Base-by-base conservation (phyloP, 2,888 invertebrate species). In the Philereme transversata region DNA sequence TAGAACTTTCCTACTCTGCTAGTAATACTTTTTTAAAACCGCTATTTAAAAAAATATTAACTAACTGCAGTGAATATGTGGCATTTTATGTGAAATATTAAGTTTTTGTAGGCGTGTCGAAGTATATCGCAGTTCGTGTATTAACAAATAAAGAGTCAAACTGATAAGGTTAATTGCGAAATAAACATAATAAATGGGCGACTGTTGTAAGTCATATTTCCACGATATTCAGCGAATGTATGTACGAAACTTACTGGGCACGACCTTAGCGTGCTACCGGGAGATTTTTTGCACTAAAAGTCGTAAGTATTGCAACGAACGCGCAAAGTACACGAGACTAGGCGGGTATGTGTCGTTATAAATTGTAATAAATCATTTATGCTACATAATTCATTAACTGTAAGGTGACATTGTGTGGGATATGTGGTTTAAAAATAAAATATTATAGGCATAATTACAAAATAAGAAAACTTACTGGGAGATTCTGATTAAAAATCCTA, bases 261-360 rank as follows among this genome's bases (percentile, higher is more conserved):
- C 72, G 82, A 83, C 86, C 85, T 86, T 87, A 79, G 84, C 85
- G 83, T 86, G 86, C 64, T 69, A 58, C 60, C 65, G 71, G 66
- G 75, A 74, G 74, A 71, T 62, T 72, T 78, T 80, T 79, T 81
- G 76, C 78, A 77, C 60, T 75, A 76, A 75, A 73, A 74, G 41
- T 56, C 72, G 69, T 68, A 74, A 74, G 71, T 65, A 71, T 72
- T 75, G 74, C 70, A 72, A 70, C 67, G 61, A 62, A 60, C 68
- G 71, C 66, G 71, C 64, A 41, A 71, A 65, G 60, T 59, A 53
- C 57, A 62, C 54, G 47, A 60, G 57, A 50, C 59, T 53, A 48
- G 22, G 34, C 47, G 46, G 46, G 38, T 7, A n/a, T 43, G 10
- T n/a, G 5, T n/a, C 49, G 40, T 64, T 67, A 64, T 60, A 58